phyloP scores from a whole-genome alignment of 2,113 vertebrate genomes.

The Thalassarche chlororhynchos region DNA sequence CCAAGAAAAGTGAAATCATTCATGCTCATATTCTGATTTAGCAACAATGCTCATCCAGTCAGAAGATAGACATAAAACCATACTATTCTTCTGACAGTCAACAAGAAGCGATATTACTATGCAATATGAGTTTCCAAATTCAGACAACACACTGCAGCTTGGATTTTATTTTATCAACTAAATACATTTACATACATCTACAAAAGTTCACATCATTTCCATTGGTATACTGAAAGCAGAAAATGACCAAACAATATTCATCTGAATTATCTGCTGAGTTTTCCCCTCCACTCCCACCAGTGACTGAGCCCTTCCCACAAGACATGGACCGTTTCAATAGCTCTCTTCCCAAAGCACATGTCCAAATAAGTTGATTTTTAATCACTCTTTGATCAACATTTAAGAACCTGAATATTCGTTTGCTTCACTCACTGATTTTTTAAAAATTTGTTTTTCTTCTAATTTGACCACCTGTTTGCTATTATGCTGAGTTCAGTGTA shows the following conservation, averaged over 20 bases:
- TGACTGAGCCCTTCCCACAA: neutral
- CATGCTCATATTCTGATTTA: neutral
- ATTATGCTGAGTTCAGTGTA: constrained; percentile 39
- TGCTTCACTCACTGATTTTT: neutral
- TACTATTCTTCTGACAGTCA: neutral
- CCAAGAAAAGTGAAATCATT: neutral
- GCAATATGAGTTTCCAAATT: neutral
- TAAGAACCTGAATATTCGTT: neutral
- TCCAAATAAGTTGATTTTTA: neutral
- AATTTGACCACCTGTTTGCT: constrained; percentile 49
- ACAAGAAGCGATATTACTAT: neutral
- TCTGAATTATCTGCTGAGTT: neutral
- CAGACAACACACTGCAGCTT: neutral
- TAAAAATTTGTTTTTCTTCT: constrained; percentile 7
- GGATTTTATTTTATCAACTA: neutral
- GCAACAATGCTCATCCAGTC: neutral
- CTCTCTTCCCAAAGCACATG: neutral
- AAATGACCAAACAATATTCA: neutral
- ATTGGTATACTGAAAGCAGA: neutral
- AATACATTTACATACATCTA: neutral
- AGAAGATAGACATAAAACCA: neutral
- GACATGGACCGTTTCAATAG: neutral
- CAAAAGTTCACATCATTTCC: neutral
- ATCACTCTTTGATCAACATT: neutral
- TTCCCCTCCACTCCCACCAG: neutral